Evolutionary conservation across 2,888 invertebrate species (phyloP).

Genomic region (Nomada hirtipes): DNA sequence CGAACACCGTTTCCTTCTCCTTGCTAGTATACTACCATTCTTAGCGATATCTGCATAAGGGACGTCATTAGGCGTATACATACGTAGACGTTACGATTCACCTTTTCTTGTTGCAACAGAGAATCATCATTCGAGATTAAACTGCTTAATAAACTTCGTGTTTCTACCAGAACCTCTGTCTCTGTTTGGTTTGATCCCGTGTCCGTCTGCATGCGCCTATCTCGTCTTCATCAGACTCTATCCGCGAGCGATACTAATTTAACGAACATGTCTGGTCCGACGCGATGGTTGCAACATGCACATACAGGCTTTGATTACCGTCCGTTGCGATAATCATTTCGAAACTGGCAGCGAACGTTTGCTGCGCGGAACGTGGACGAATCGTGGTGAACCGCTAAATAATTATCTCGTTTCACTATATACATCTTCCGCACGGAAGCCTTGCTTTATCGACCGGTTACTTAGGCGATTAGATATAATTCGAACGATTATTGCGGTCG

Average conservation of each 20-base stretch:
- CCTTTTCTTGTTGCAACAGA: background rate
- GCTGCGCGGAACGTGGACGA: background rate
- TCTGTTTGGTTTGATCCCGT: too few relatives aligned
- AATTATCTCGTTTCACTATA: background rate
- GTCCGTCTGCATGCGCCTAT: background rate
- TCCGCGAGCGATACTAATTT: slow-evolving; percentile 8
- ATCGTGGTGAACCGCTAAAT: background rate
- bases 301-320: slow-evolving; percentile 12
- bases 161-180: background rate
- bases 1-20: slow-evolving; percentile 10
- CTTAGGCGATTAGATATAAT: background rate
- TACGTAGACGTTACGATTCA: background rate
- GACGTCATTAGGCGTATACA: background rate
- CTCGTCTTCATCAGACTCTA: background rate
- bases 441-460: background rate
- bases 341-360: background rate
- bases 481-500: background rate
- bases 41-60: background rate
- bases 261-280: slow-evolving; percentile 2
- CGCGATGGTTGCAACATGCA: background rate
- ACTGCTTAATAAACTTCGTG: background rate
- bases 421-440: background rate
- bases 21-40: background rate
- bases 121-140: background rate
- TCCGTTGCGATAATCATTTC: slow-evolving; percentile 10